These are phyloP conservation scores for Phortica variegata DNA, from an alignment of 1,140 invertebrate species.

Conservation along the genomic window DNA sequence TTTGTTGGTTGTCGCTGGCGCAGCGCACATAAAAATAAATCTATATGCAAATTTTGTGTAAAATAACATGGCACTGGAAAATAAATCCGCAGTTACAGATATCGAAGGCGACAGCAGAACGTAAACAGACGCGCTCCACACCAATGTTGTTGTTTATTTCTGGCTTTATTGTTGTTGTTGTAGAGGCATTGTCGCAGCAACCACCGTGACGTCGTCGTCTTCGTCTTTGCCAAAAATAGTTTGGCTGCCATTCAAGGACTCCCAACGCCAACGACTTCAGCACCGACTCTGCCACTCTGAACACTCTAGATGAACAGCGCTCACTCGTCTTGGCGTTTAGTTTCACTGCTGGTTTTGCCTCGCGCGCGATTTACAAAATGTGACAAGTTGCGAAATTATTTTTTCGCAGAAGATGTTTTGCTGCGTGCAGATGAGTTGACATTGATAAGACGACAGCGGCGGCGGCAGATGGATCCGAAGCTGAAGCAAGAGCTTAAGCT, in stretches of 20 bases:
- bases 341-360: constrained; percentile 2
- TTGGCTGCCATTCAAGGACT: constrained; percentile 37
- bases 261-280: constrained; percentile 1
- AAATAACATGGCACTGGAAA: constrained; percentile 22
- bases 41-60: constrained; percentile 42
- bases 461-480: constrained; percentile 4
- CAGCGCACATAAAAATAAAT: constrained; percentile 44
- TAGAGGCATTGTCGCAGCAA: background rate
- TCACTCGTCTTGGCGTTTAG: constrained; percentile 31
- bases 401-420: constrained; percentile 50
- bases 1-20: no score
- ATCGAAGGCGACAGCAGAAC: no score
- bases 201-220: background rate
- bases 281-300: constrained; percentile 13
- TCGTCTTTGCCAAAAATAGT: constrained; percentile 29
- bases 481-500: constrained; percentile 23
- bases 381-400: constrained; percentile 53
- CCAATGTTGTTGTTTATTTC: no score
- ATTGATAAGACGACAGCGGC: constrained; percentile 37
- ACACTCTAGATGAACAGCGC: constrained; percentile 22
- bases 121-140: no score
- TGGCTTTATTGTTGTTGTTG: no score
- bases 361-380: constrained; percentile 37
- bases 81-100: background rate
- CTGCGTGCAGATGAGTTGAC: constrained; percentile 47